Base-by-base conservation (phyloP, 2,888 invertebrate species). In the Lepidonotus clava region DNA sequence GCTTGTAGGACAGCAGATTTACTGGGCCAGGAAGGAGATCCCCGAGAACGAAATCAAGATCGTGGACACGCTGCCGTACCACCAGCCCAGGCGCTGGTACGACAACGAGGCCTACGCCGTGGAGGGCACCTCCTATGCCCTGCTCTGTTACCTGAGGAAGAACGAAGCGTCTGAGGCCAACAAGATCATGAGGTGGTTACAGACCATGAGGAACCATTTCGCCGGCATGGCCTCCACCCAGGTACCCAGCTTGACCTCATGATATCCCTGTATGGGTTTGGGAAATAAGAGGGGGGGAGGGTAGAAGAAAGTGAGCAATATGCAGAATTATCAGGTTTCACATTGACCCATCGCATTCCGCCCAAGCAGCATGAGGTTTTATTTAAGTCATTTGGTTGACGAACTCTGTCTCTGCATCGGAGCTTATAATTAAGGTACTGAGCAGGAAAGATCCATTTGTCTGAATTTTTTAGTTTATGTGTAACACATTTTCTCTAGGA, bases 91-190 rank as follows among this genome's bases (percentile, higher is more conserved):
- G 0, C 95, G 98, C 87, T 92, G 92, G 84, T 90, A 92, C 86
- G 97, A 98, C 0, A 97, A 98, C 94, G 99, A 99, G 95, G 96
- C 97, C 0, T 96, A 97, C 92, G 98, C 98, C 93, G 97, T 98
- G 76, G 98, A 98, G 92, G 96, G 98, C 0, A 99, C 98, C 0
- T 97, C 98, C 0, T 98, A 98, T 93, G 98, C 97, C 0, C 95
- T 99, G 83, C 95, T 99, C 91, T 97, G 98, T 0, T 97, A 98
- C 93, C 91, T 93, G 84, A 61, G 76, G 21, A 36, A 56, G 18
- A 90, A 90, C 86, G 14, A 41, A 14, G 36, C 83, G 24, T 34
- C 61, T 14, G 86, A 89, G 4, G 34, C 88, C 21, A 56, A 5
- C 76, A 91, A 92, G 38, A 92, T 93, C 90, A 93, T 94, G 93